These are phyloP conservation scores for Pomatorhinus ruficollis DNA, from an alignment of 2,113 vertebrate species.

Conservation along the genomic window DNA sequence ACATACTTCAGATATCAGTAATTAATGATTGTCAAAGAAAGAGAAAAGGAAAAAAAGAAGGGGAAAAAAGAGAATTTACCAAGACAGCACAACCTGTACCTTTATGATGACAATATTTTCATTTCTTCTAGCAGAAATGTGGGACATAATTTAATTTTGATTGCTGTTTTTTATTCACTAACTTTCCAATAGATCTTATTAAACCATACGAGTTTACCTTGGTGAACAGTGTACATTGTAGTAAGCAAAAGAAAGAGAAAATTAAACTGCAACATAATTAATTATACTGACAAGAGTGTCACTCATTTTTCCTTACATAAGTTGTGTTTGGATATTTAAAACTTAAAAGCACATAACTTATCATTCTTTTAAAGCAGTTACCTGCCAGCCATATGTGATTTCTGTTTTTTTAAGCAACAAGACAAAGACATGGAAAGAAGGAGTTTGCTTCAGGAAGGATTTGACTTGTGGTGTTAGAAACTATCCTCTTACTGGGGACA, in stretches of 20 bases:
- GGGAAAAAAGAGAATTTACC: neutral
- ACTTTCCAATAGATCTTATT: constrained; percentile 5
- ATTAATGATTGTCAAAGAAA: neutral
- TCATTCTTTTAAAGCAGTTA: neutral
- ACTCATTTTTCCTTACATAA: neutral
- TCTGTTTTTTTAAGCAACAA: neutral
- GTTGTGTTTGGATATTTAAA: neutral
- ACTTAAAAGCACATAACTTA: neutral
- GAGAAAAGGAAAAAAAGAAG: neutral
- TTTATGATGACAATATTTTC: neutral
- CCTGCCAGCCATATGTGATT: neutral
- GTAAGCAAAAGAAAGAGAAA: neutral
- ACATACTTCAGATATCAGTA: neutral
- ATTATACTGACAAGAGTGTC: neutral
- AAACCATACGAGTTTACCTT: constrained; percentile 9
- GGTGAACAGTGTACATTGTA: neutral
- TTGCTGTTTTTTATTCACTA: neutral
- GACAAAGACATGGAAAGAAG: neutral
- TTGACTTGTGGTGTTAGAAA: neutral
- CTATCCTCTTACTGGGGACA: neutral
- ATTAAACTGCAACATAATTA: neutral
- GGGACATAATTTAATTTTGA: neutral
- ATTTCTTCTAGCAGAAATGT: neutral
- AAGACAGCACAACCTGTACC: neutral
- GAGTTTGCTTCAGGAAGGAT: neutral